Conservation (phyloP, 2,113 vertebrate genomes). For the Collichthys lucidus region DNA sequence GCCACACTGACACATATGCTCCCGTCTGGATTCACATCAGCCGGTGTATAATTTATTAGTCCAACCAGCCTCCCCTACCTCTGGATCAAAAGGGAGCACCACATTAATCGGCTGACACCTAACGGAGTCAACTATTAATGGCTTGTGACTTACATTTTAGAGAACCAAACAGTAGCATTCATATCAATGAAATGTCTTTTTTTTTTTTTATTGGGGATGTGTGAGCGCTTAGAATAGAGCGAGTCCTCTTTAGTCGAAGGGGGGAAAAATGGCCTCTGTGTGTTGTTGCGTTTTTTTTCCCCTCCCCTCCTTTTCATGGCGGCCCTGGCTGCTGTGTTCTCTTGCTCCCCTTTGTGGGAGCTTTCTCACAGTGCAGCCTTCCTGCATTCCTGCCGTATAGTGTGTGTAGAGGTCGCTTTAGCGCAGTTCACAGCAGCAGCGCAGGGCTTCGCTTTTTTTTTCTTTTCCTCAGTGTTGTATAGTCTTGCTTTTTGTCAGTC, state of each 20-base stretch:
- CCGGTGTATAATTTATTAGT: constrained; percentile 28
- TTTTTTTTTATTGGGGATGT: neutral
- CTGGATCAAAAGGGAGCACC: neutral
- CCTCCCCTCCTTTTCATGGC: constrained; percentile 74
- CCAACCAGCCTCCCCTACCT: neutral
- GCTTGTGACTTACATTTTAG: neutral
- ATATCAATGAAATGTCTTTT: neutral
- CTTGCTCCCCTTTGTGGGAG: constrained; percentile 81
- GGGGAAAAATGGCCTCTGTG: constrained; percentile 74
- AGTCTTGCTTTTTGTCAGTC: constrained; percentile 38
- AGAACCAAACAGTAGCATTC: neutral
- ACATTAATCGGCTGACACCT: constrained; percentile 24
- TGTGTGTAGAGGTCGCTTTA: constrained; percentile 66
- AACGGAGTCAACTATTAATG: constrained; percentile 49
- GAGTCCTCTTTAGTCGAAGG: constrained; percentile 46
- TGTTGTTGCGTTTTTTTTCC: constrained; percentile 55
- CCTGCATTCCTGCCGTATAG: constrained; percentile 33
- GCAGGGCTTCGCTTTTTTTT: constrained; percentile 22
- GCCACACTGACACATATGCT: constrained; percentile 75
- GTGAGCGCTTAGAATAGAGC: constrained; percentile 34
- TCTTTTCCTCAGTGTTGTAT: neutral
- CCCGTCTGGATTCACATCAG: constrained; percentile 56
- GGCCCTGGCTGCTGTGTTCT: constrained; percentile 60
- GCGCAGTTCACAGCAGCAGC: constrained; percentile 52
- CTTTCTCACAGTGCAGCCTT: constrained; percentile 60